Evolutionary conservation across 1,140 invertebrate species (phyloP).

Genomic region (Venustaconcha ellipsiformis): DNA sequence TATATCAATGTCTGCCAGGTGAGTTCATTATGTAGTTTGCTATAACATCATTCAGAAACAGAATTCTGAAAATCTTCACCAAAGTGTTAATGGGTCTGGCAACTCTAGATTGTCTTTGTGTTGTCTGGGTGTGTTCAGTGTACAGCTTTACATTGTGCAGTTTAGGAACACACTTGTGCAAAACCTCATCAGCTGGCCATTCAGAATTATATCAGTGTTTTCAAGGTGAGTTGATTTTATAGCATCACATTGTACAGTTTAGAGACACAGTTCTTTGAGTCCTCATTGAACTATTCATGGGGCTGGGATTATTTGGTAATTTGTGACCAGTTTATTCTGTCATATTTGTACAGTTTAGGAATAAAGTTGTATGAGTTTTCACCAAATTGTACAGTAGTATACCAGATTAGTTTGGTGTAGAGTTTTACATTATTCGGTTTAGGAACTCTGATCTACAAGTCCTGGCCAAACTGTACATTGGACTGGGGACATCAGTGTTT

Average conservation of each 20-base stretch:
- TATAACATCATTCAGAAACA: constrained; percentile 80
- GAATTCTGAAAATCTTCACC: constrained; percentile 89
- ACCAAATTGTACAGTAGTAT: constrained; percentile 93
- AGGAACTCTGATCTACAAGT: constrained; percentile 89
- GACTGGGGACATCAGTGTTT: constrained; percentile 70
- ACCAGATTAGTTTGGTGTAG: constrained; percentile 94
- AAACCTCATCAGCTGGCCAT: constrained; percentile 86
- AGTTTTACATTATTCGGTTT: constrained; percentile 91
- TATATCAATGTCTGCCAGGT: constrained; percentile 88
- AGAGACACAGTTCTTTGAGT: constrained; percentile 70
- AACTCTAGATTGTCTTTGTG: constrained; percentile 94
- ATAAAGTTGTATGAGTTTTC: constrained; percentile 68
- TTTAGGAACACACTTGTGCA: constrained; percentile 91
- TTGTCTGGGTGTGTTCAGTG: constrained; percentile 75
- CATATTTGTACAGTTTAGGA: too few species aligned
- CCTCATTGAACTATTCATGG: too few species aligned
- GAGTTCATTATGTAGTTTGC: not conserved
- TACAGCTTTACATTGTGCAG: constrained; percentile 90
- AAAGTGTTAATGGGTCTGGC: constrained; percentile 87
- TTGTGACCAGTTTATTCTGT: too few species aligned
- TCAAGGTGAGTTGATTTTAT: constrained; percentile 50
- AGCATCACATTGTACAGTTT: constrained; percentile 74
- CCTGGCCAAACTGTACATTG: constrained; percentile 90
- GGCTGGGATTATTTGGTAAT: too few species aligned
- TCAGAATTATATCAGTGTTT: constrained; percentile 95